phyloP scores from a whole-genome alignment of 2,888 invertebrate species.

The Mythimna ferrago region DNA sequence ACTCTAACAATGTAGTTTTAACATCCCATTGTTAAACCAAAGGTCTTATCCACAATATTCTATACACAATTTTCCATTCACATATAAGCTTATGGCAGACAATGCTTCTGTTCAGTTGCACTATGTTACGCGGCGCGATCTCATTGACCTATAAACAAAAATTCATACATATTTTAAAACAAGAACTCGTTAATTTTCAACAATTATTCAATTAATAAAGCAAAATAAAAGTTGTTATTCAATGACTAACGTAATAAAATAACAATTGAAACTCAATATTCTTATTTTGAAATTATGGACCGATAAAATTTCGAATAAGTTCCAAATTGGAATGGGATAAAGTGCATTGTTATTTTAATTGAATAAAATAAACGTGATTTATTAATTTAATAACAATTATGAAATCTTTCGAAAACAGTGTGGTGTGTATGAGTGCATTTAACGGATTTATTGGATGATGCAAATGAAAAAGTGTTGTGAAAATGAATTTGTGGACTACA shows the following conservation, averaged over 20 bases:
- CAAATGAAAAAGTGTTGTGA: conserved; percentile 73
- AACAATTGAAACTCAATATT: background rate
- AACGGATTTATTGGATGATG: conserved; percentile 73
- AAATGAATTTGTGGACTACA: conserved; percentile 81
- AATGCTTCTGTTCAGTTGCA: conserved; percentile 85
- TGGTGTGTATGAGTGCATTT: conserved; percentile 62
- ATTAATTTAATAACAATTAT: conserved; percentile 42
- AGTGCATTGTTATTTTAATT: conserved; percentile 9
- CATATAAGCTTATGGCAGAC: conserved; percentile 88
- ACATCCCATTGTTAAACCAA: conserved; percentile 36
- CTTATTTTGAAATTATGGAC: conserved; percentile 15
- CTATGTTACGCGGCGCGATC: conserved; percentile 80
- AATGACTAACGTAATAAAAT: conserved; percentile 18
- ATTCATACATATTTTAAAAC: conserved; percentile 53
- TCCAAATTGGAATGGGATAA: conserved; percentile 42
- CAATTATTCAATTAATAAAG: conserved; percentile 39
- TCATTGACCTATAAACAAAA: conserved; percentile 80
- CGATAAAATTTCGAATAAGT: conserved; percentile 3
- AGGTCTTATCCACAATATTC: conserved; percentile 76
- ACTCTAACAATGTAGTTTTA: background rate
- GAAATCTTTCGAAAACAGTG: conserved; percentile 42
- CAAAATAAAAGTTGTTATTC: conserved; percentile 11
- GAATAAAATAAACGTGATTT: conserved; percentile 12
- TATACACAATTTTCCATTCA: conserved; percentile 77
- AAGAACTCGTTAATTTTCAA: conserved; percentile 34